Base-by-base conservation (phyloP, 2,113 vertebrate genomes). In the Cochlearius cochlearius region DNA sequence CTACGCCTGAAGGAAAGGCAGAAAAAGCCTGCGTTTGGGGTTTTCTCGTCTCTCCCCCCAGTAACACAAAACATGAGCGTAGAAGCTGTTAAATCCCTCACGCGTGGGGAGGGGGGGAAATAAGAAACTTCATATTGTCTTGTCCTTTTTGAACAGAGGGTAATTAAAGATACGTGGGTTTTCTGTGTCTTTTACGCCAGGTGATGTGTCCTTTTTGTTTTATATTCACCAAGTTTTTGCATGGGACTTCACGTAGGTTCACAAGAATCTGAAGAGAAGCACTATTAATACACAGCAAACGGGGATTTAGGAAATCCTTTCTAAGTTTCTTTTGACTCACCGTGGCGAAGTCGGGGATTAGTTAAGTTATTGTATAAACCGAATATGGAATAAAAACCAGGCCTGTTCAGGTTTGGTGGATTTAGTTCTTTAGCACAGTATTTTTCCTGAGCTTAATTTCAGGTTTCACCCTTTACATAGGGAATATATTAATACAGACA, bases 81-180 rank as follows among this genome's bases (percentile, higher is more conserved):
- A 17, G 5, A 56, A 50, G 10, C 22, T 52, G 18, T 30, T 62
- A 36, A 72, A 13, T 41, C 38, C 15, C 49, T 72, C 6, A 0
- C 2, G 7, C 32, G 10, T 15, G 41, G 41, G 41, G 41, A 12
- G 12, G 36, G 13, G 27, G 29, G 4, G 30, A 23, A 64, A 36
- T 15, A n/a, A 66, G 9, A 67, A 84, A 49, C 27, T 47, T 26
- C 1, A 0, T 39, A 16, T 53, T 79, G 19, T 50, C 32, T 59
- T 71, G 26, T 38, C 52, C 43, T 36, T 84, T 81, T 56, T 32
- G 43, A 47, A 41, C 26, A 74, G 10, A 75, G 36, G 2, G 5
- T 69, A 43, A 1, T 63, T n/a, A 59, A 71, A 49, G n/a, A 45
- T 38, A 9, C 0, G 14, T 34, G 22, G 10, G 13, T 14, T n/a